Conservation (phyloP, 64 coral and sea anemone genomes). For the Cladopsammia gracilis region DNA sequence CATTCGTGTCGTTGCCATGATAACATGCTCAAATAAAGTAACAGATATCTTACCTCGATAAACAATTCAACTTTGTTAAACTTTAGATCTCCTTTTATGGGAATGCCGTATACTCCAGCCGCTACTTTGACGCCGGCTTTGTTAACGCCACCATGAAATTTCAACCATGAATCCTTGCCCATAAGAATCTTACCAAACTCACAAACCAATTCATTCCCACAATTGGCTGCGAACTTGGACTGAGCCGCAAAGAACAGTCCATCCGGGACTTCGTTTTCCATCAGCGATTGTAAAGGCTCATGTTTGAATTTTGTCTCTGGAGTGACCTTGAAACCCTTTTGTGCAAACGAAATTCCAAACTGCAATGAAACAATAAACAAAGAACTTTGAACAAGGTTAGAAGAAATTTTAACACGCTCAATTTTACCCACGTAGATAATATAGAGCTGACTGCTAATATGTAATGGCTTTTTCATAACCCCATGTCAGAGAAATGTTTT, state of each 20-base stretch:
- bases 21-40: no score
- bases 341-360: conserved; percentile 66
- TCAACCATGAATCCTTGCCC: conserved; percentile 52
- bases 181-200: conserved; percentile 47
- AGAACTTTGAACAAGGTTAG: neutral
- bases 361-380: neutral
- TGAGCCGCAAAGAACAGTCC: conserved; percentile 48
- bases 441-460: no score
- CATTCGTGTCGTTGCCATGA: no score
- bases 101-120: conserved; percentile 37
- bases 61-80: conserved; percentile 88
- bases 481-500: no score
- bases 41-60: conserved; percentile 55
- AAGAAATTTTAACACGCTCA: no score
- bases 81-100: conserved; percentile 76
- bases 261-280: conserved; percentile 53
- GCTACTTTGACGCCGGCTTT: conserved; percentile 33
- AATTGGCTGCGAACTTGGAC: conserved; percentile 41
- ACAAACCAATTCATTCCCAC: conserved; percentile 43
- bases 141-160: conserved; percentile 36
- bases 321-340: conserved; percentile 69
- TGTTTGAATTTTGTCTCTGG: conserved; percentile 22
- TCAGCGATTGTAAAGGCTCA: conserved; percentile 63
- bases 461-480: no score
- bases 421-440: no score